These are phyloP conservation scores for Orgyia antiqua DNA, from an alignment of 2,888 invertebrate genomes.

Conservation along the genomic window DNA sequence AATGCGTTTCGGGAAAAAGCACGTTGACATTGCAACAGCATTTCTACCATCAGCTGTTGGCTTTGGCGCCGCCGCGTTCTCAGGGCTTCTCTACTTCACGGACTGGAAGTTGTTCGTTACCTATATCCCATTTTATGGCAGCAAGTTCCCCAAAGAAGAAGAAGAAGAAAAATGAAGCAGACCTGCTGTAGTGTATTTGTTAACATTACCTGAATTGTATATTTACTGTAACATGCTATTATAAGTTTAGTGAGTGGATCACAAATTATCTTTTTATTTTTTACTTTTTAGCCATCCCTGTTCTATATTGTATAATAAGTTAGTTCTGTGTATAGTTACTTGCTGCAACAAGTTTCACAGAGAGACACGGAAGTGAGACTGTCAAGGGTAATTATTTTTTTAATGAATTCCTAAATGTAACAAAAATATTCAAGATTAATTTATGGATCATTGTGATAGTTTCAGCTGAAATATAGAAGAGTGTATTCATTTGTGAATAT, in stretches of 20 bases:
- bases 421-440: too few species aligned
- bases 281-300: too few species aligned
- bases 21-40: conserved; percentile 72
- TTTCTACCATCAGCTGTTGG: conserved; percentile 77
- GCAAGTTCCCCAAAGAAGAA: conserved; percentile 80
- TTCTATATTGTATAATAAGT: too few species aligned
- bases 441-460: too few species aligned
- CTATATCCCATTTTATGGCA: conserved; percentile 86
- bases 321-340: too few species aligned
- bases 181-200: conserved; percentile 2
- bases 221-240: conserved; percentile 30
- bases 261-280: too few species aligned
- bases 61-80: conserved; percentile 82
- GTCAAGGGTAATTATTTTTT: too few species aligned
- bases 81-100: conserved; percentile 82
- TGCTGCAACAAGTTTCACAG: too few species aligned
- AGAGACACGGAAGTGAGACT: too few species aligned
- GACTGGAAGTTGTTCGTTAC: conserved; percentile 87
- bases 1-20: conserved; percentile 79
- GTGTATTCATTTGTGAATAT: too few species aligned
- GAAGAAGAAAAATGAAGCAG: conserved; percentile 33
- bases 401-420: too few species aligned
- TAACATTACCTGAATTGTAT: conserved; percentile 12
- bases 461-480: too few species aligned
- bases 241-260: conserved; percentile 25